phyloP scores from a whole-genome alignment of 2,797 vertebrate species.

The Melanogrammus aeglefinus region DNA sequence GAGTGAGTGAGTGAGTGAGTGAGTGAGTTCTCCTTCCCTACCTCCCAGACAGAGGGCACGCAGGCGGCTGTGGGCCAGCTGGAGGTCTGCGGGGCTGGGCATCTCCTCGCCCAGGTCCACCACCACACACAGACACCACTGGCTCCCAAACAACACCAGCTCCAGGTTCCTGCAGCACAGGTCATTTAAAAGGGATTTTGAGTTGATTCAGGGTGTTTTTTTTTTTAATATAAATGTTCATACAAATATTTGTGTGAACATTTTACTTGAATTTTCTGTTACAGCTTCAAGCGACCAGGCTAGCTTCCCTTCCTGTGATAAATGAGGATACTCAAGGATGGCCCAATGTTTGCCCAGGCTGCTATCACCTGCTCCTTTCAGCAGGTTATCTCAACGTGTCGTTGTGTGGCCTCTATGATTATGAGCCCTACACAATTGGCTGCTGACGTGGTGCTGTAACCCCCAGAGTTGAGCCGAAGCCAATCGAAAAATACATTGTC shows the following conservation, averaged over 20 bases:
- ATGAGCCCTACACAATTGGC: neutral
- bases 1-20: too few species aligned
- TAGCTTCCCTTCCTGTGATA: neutral
- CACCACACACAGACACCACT: constrained; percentile 83
- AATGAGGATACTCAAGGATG: neutral
- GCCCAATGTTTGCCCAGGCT: neutral
- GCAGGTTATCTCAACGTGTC: neutral
- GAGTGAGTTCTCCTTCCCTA: constrained; percentile 39
- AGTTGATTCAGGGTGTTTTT: neutral
- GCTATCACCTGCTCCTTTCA: neutral
- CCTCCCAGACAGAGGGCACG: constrained; percentile 84
- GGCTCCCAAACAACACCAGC: constrained; percentile 82
- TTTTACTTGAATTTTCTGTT: neutral
- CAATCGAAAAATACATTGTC: neutral
- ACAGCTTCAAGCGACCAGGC: neutral
- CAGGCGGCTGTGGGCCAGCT: constrained; percentile 83
- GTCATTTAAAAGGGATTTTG: neutral
- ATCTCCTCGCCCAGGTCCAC: constrained; percentile 81
- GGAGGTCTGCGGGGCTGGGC: constrained; percentile 81
- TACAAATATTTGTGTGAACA: neutral
- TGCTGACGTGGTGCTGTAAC: neutral
- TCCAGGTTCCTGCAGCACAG: constrained; percentile 79
- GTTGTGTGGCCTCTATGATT: neutral
- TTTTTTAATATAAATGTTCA: too few species aligned
- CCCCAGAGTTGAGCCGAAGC: neutral